Base-by-base conservation (phyloP, 1,140 invertebrate genomes). In the Cotesia glomerata region DNA sequence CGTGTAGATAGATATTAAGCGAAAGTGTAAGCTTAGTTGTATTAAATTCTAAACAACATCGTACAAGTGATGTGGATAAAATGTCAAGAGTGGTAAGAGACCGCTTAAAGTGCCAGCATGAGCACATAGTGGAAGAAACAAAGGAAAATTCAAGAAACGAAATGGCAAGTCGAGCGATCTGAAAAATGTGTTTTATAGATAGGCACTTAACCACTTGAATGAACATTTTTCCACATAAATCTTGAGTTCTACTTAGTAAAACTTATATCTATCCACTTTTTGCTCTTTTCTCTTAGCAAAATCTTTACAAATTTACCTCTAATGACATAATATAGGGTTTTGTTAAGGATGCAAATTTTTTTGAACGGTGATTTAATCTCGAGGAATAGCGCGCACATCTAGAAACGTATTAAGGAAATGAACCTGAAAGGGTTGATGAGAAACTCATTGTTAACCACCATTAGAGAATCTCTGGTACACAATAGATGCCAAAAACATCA, bases 161-260 rank as follows among this genome's bases (percentile, higher is more conserved):
- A 59, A 69, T 45, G 35, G 52, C 5, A 52, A 14, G 5, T 18
- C 65, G 36, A 80, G 79, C 78, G 80, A 83, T 81, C 79, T 77
- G 75, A 74, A 74, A 80, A 81, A 83, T 81, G 80, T 84, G 81
- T 84, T 81, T 80, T 68, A 72, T 72, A 76, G 80, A 78, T 67
- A 64, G 72, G 49, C 74, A 74, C 67, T 74, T 75, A 71, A 72
- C 74, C 69, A 69, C 73, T 72, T 18, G 18, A 68, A 32, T 16
- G 72, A 72, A 69, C 77, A 78, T 78, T 84, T 84, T 82, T 77
- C 79, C 78, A 79, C 78, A 81, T 4, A 14, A 64, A 39, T 64
- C 11, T 39, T 39, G 4, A 36, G 9, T 5, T 11, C 7, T 45
- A 45, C 39, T 45, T 45, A 3, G 5, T 45, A 45, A 84, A 81